Evolutionary conservation across 1,140 invertebrate species (phyloP).

Genomic region (Halictus rubicundus): DNA sequence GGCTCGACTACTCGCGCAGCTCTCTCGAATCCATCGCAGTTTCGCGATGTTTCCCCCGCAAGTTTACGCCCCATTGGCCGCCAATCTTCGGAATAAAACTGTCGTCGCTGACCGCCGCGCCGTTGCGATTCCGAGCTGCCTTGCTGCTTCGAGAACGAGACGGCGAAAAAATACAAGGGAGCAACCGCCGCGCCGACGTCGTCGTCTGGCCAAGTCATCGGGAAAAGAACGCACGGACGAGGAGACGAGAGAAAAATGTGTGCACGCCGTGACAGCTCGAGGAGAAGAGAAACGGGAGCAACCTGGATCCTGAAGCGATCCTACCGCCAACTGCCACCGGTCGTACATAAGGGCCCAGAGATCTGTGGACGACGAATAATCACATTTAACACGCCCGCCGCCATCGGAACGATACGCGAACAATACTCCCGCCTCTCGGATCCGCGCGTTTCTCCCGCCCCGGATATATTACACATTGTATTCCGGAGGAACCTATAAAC

Average conservation of each 20-base stretch:
- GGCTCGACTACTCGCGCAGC: slow-evolving; percentile 6
- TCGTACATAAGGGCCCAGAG: slow-evolving; percentile 11
- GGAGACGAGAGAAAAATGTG: neutral
- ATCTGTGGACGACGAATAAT: slow-evolving; percentile 68
- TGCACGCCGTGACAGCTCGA: neutral
- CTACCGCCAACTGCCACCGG: slow-evolving; percentile 19
- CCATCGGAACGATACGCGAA: slow-evolving; percentile 4
- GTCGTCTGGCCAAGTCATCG: neutral
- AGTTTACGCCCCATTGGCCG: slow-evolving; percentile 76
- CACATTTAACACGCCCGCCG: slow-evolving; percentile 64
- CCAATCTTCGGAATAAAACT: slow-evolving; percentile 76
- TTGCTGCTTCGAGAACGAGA: slow-evolving; percentile 38
- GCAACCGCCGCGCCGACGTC: neutral
- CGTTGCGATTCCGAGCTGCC: slow-evolving; percentile 34
- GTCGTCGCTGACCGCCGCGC: slow-evolving; percentile 56
- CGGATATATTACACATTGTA: slow-evolving; percentile 63
- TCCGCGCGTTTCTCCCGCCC: neutral
- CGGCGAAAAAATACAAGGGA: slow-evolving; percentile 10
- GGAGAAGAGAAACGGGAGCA: slow-evolving; percentile 13
- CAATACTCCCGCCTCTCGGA: slow-evolving; percentile 17
- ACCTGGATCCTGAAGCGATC: neutral
- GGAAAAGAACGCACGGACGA: slow-evolving; percentile 18
- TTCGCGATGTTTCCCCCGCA: slow-evolving; percentile 61
- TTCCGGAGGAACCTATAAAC: slow-evolving; percentile 49
- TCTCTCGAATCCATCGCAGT: slow-evolving; percentile 57